Evolutionary conservation across 2,888 invertebrate species (phyloP), one percentile per base, ranked within the genome.

Genomic region (Diarsia mendica): DNA sequence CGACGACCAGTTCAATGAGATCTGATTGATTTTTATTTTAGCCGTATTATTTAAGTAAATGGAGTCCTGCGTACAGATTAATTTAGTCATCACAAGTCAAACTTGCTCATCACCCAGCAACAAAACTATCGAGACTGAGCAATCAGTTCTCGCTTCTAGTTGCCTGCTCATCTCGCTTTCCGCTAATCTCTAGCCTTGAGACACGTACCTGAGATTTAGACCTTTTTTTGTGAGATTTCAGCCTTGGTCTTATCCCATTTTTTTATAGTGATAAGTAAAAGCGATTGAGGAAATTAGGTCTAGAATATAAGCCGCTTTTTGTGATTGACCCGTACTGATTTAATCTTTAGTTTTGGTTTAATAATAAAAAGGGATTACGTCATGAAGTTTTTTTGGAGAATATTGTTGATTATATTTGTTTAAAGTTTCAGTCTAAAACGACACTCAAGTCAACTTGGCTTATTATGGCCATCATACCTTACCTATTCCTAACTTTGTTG

Each of bases 191-290:
- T 11, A 3, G 44, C 63, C 0, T 3, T 15, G 23, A 5, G 44
- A 15, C 44, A 44, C 0, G 44, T 44, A 39, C n/a, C 15, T 23
- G 18, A 76, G 46, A 51, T 70, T 33, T 61, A 46, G 61, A 61
- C 55, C 46, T 65, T 61, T 77, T 75, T 80, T 79, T 74, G 63
- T 64, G 33, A 58, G 55, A 48, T 55, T 48, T 49, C 11, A 2
- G 28, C 64, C 58, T 65, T 65, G 39, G 46, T 67, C 74, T 65
- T 80, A 58, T 69, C 46, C 28, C 28, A 18, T 18, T 65, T 73
- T 78, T 79, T 73, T 78, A 63, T 78, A 51, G 55, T 58, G 33
- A 79, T 55, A 67, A 78, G 80, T 73, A 55, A 79, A 67, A 73
- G 63, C 20, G 33, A 73, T 79, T 51, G 48, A 11, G 55, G 20